Percentiles rank a stretch among this genome's conserved stretches.
Evolutionary conservation across 2,113 vertebrate species (phyloP).

Genomic region (Mesoclemmys tuberculata): DNA sequence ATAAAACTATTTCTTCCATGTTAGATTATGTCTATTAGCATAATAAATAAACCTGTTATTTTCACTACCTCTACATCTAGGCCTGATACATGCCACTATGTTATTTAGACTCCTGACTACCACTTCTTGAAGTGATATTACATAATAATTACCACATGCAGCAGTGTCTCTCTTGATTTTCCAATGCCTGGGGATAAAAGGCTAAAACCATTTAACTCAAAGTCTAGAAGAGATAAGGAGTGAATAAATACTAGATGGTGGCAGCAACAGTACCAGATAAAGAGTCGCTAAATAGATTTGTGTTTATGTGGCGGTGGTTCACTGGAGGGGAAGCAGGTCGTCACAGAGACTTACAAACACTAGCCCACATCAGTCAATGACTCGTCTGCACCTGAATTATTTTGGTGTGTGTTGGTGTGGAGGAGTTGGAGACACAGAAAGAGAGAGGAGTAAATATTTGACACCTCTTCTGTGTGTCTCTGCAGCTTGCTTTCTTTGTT

Average conservation of each 20-base stretch:
- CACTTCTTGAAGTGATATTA: background rate
- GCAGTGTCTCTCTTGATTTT: background rate
- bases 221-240: background rate
- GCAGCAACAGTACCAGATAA: background rate
- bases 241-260: background rate
- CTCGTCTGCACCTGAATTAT: background rate
- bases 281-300: background rate
- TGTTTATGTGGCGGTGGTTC: background rate
- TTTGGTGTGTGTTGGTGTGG: background rate
- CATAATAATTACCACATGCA: background rate
- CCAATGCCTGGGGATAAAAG: background rate
- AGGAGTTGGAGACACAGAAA: constrained; percentile 7
- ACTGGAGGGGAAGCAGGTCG: background rate
- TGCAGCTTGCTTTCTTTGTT: background rate
- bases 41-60: background rate
- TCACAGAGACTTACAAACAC: background rate
- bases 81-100: background rate
- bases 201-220: background rate
- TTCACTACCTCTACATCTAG: background rate
- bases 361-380: constrained; percentile 38
- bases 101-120: background rate
- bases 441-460: constrained; percentile 8
- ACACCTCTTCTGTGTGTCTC: background rate
- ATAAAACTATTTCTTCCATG: background rate
- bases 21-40: background rate